Conservation (phyloP, 2,888 invertebrate species). For the Pandemis cinnamomeana region DNA sequence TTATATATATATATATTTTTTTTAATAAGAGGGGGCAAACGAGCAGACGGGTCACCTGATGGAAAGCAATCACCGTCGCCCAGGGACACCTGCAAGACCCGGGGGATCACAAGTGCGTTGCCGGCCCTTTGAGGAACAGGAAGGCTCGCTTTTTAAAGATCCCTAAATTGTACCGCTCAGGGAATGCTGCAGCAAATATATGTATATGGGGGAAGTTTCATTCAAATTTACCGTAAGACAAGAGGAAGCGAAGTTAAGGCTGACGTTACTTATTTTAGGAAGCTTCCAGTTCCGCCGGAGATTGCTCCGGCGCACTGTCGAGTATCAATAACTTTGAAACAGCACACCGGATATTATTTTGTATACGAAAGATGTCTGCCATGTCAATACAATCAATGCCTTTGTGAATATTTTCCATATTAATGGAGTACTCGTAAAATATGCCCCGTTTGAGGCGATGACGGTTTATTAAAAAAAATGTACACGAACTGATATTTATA, state of each 20-base stretch:
- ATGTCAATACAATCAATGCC: constrained; percentile 27
- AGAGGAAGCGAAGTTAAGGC: constrained; percentile 22
- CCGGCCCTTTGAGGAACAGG: too few species aligned
- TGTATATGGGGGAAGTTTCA: background rate
- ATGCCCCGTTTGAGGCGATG: background rate
- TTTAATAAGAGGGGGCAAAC: too few species aligned
- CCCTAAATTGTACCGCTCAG: too few species aligned
- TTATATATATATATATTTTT: too few species aligned
- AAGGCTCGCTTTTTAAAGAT: too few species aligned
- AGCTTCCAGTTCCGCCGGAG: constrained; percentile 54
- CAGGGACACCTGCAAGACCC: too few species aligned
- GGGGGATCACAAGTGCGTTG: too few species aligned
- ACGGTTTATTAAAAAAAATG: background rate
- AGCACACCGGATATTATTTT: constrained; percentile 51
- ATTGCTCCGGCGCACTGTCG: constrained; percentile 49
- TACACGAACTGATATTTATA: background rate
- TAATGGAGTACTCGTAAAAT: constrained; percentile 8
- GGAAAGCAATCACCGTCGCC: too few species aligned
- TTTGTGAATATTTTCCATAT: background rate
- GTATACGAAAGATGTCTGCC: constrained; percentile 46
- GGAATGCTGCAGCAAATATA: too few species aligned
- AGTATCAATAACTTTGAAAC: constrained; percentile 37
- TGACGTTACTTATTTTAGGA: constrained; percentile 36
- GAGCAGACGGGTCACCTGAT: too few species aligned
- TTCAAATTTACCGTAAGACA: constrained; percentile 24